phyloP scores from a whole-genome alignment of 1,140 invertebrate species.

The Zophobas morio region DNA sequence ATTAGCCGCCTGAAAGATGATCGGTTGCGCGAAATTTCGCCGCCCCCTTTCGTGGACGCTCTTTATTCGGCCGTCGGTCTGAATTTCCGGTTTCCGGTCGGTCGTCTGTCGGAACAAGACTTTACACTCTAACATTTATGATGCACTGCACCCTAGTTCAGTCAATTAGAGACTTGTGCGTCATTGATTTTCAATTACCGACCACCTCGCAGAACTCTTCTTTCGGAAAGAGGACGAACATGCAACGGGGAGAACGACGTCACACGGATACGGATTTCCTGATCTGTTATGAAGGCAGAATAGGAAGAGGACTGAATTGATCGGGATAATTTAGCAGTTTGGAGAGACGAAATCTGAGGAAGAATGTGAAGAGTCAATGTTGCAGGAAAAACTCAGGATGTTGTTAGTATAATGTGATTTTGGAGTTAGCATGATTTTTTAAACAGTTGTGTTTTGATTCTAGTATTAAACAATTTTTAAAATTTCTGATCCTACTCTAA shows the following conservation, averaged over 20 bases:
- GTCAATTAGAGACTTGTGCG: constrained; percentile 33
- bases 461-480: too few species aligned
- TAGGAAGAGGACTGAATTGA: neutral
- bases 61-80: constrained; percentile 65
- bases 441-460: too few species aligned
- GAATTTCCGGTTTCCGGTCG: constrained; percentile 65
- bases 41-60: constrained; percentile 56
- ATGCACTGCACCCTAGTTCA: constrained; percentile 53
- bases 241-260: neutral
- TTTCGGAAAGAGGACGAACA: neutral
- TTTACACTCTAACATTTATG: constrained; percentile 65
- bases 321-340: neutral
- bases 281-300: neutral
- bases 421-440: too few species aligned
- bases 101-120: constrained; percentile 64
- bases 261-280: constrained; percentile 18
- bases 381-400: too few species aligned
- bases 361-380: too few species aligned
- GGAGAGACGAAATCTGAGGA: too few species aligned
- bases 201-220: constrained; percentile 33
- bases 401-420: too few species aligned
- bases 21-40: constrained; percentile 53
- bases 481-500: too few species aligned
- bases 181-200: constrained; percentile 44
- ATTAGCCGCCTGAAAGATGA: constrained; percentile 63